Evolutionary conservation across 2,113 vertebrate genomes (phyloP).

Genomic region (Diadophis punctatus): DNA sequence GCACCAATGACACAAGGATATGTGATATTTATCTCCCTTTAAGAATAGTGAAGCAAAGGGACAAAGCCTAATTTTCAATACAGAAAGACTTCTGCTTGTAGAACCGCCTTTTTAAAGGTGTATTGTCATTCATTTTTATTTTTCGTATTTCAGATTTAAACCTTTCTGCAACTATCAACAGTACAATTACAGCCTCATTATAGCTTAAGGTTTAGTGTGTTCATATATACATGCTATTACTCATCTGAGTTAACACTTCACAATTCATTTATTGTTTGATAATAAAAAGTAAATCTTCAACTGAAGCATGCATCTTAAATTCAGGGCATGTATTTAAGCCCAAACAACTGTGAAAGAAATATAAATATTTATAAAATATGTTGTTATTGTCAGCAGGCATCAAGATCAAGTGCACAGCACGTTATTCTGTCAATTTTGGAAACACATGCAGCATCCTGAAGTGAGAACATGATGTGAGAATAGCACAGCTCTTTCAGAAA

Average conservation of each 20-base stretch:
- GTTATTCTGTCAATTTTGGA: not conserved
- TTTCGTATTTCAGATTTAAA: not conserved
- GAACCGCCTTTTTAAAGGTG: not conserved
- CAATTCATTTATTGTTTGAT: not conserved
- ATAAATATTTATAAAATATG: not conserved
- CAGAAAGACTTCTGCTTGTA: not conserved
- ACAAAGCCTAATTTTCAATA: not conserved
- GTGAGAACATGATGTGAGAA: constrained; percentile 21
- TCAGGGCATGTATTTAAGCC: not conserved
- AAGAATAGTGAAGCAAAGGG: not conserved
- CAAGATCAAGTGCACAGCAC: not conserved
- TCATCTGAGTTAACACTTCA: not conserved
- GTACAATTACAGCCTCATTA: not conserved
- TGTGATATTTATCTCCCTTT: not conserved
- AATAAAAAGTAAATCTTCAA: not conserved
- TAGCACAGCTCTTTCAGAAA: not conserved
- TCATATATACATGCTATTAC: not conserved
- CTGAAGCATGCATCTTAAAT: not conserved
- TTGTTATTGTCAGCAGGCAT: not conserved
- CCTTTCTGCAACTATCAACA: not conserved
- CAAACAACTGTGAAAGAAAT: not conserved
- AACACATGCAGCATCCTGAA: not conserved
- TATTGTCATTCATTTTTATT: not conserved
- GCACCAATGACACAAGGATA: not conserved
- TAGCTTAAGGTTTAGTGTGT: not conserved